phyloP scores from a whole-genome alignment of 2,888 invertebrate species.

The Notodonta ziczac region DNA sequence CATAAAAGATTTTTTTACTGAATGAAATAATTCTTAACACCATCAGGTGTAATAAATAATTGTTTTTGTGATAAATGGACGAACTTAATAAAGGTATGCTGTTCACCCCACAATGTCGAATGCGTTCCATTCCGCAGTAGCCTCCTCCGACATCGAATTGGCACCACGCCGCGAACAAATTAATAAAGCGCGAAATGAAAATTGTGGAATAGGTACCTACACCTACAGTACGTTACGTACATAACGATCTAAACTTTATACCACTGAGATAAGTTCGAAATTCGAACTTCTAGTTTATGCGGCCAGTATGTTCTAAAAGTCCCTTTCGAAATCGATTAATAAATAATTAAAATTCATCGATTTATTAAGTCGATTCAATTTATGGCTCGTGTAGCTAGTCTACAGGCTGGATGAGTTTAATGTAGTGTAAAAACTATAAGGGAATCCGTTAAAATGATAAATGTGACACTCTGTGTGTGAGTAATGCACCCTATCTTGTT shows the following conservation, averaged over 20 bases:
- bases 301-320: constrained; percentile 28
- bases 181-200: constrained; percentile 48
- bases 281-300: constrained; percentile 22
- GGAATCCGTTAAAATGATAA: background rate
- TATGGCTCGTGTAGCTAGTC: constrained; percentile 36
- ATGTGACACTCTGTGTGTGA: background rate
- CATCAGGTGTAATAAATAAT: constrained; percentile 31
- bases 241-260: constrained; percentile 22
- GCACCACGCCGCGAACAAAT: constrained; percentile 58
- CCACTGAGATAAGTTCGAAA: constrained; percentile 21
- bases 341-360: constrained; percentile 61
- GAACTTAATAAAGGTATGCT: constrained; percentile 17
- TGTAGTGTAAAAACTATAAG: background rate
- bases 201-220: background rate
- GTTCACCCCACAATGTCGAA: constrained; percentile 33
- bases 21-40: constrained; percentile 27
- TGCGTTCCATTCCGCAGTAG: constrained; percentile 38
- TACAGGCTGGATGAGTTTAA: constrained; percentile 16
- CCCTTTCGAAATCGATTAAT: constrained; percentile 49
- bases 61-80: constrained; percentile 32
- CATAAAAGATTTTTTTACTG: background rate
- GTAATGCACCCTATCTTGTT: background rate
- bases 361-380: constrained; percentile 41
- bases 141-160: constrained; percentile 42
- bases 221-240: constrained; percentile 2